A percentile compares a stretch with the other conserved stretches of the same genome.
Conservation (phyloP, 2,797 vertebrate species). For the Limosa lapponica region DNA sequence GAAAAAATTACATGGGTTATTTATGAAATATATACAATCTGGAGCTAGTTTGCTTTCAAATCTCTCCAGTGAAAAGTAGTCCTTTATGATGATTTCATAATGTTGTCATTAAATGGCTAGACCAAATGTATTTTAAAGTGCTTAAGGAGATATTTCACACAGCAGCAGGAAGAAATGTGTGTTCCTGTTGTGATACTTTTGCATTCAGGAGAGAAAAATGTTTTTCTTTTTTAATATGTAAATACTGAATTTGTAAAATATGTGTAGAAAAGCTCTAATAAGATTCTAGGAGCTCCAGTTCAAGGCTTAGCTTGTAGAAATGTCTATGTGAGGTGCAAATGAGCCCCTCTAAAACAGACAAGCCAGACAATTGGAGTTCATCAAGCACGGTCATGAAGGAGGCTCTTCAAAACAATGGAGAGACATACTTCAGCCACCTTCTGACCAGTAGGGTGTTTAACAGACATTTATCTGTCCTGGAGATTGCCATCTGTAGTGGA, state of each 20-base stretch:
- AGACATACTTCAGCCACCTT: background rate
- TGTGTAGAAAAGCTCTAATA: background rate
- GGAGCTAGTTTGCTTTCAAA: background rate
- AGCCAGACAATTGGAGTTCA: background rate
- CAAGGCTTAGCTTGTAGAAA: background rate
- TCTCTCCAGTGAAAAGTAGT: background rate
- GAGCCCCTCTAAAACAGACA: background rate
- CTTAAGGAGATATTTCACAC: background rate
- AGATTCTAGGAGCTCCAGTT: background rate
- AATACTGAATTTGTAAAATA: background rate
- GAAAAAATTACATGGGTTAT: background rate
- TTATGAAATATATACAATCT: background rate
- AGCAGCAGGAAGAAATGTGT: background rate
- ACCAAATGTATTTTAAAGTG: slow-evolving; percentile 5
- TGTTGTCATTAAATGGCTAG: background rate
- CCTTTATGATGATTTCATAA: slow-evolving; percentile 1
- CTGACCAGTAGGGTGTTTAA: background rate
- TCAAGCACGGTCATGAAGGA: background rate
- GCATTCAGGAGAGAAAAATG: background rate
- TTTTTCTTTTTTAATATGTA: background rate
- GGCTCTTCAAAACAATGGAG: background rate
- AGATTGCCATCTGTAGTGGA: background rate
- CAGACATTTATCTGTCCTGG: background rate
- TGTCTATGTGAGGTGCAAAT: background rate
- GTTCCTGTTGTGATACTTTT: background rate